Evolutionary conservation across 2,888 invertebrate genomes (phyloP).

Genomic region (Nemurella pictetii): DNA sequence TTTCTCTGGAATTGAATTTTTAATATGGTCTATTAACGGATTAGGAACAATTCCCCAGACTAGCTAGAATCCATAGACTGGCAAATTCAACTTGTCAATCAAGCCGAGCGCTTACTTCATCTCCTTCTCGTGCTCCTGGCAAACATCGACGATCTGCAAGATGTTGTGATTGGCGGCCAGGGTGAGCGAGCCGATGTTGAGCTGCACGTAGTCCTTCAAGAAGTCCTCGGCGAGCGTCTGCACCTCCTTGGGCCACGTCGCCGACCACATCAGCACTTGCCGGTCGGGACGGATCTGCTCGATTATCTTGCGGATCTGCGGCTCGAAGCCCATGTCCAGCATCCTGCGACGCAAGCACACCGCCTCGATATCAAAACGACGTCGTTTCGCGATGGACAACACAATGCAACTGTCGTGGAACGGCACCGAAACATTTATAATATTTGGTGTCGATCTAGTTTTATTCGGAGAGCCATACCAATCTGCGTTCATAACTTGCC

Average conservation of each 20-base stretch:
- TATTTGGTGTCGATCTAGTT: too few species aligned
- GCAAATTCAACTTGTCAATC: too few species aligned
- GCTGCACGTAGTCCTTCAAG: constrained; percentile 90
- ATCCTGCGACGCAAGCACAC: constrained; percentile 59
- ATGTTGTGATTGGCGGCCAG: constrained; percentile 94
- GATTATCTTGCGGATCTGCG: constrained; percentile 93
- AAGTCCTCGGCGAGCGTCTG: constrained; percentile 94
- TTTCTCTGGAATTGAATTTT: too few species aligned
- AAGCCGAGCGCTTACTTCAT: constrained; percentile 39
- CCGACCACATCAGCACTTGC: constrained; percentile 95
- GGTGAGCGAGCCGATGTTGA: constrained; percentile 94
- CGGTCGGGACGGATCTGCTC: constrained; percentile 73
- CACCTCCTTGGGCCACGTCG: constrained; percentile 99
- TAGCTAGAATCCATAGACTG: too few species aligned
- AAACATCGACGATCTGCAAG: constrained; percentile 88
- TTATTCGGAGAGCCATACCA: too few species aligned
- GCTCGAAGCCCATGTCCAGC: constrained; percentile 98
- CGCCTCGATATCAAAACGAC: neutral
- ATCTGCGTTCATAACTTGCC: too few species aligned
- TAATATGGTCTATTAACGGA: too few species aligned
- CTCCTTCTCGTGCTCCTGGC: constrained; percentile 93
- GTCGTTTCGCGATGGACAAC: neutral
- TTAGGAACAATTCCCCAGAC: too few species aligned
- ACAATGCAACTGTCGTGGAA: too few species aligned
- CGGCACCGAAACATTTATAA: too few species aligned